These are phyloP conservation scores for Glaucidium brasilianum DNA, from an alignment of 2,113 vertebrate species.

Conservation along the genomic window DNA sequence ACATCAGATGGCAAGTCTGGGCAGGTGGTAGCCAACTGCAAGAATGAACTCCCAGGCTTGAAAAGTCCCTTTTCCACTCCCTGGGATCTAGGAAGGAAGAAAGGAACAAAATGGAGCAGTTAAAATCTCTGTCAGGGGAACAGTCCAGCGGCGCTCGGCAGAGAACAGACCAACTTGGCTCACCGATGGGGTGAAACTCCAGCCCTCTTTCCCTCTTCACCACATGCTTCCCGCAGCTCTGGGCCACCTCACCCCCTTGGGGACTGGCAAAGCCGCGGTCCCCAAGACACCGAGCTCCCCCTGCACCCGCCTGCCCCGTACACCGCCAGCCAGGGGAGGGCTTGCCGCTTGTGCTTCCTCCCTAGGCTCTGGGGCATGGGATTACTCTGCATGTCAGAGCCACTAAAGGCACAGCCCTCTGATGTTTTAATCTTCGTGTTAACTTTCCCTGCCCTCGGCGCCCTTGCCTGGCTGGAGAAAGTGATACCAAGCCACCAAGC, in stretches of 20 bases:
- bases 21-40: neutral
- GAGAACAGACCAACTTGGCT: neutral
- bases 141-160: fast-evolving
- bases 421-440: conserved; percentile 75
- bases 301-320: neutral
- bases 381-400: conserved; percentile 73
- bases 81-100: conserved; percentile 26
- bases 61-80: neutral
- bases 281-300: neutral
- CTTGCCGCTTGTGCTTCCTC: conserved; percentile 24
- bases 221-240: fast-evolving
- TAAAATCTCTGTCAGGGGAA: neutral
- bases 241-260: neutral
- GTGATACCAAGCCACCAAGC: conserved; percentile 36
- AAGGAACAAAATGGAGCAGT: neutral
- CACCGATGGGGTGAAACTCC: neutral
- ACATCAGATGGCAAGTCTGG: neutral
- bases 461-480: conserved; percentile 61
- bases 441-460: conserved; percentile 66
- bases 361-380: conserved; percentile 66
- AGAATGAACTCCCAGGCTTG: neutral
- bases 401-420: conserved; percentile 70
- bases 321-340: conserved; percentile 21
- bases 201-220: neutral
- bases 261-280: fast-evolving